phyloP scores from a whole-genome alignment of 2,888 invertebrate genomes.

The Bembecia ichneumoniformis region DNA sequence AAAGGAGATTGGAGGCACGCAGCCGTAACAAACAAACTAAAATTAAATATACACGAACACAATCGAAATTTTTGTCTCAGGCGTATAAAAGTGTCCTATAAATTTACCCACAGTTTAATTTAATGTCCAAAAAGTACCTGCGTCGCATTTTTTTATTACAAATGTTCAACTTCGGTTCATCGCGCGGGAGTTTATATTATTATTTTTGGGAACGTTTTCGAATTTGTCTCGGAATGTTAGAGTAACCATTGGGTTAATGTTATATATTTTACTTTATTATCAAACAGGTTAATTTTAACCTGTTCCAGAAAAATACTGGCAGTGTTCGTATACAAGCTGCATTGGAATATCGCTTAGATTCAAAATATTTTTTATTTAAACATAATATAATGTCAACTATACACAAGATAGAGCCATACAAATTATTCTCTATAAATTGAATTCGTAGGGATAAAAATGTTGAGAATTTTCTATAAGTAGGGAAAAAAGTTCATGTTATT shows the following conservation, averaged over 20 bases:
- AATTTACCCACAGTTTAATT: conserved; percentile 72
- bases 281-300: neutral
- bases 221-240: conserved; percentile 46
- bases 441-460: too few relatives aligned
- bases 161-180: conserved; percentile 62
- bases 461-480: too few relatives aligned
- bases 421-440: too few relatives aligned
- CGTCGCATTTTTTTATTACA: conserved; percentile 59
- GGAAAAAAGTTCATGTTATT: too few relatives aligned
- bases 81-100: conserved; percentile 72
- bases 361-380: too few relatives aligned
- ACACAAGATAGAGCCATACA: too few relatives aligned
- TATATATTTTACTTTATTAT: neutral
- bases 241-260: conserved; percentile 8
- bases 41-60: conserved; percentile 71
- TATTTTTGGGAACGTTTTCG: conserved; percentile 67
- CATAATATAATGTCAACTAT: too few relatives aligned
- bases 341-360: too few relatives aligned
- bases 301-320: too few relatives aligned
- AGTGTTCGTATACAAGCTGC: too few relatives aligned
- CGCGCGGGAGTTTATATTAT: conserved; percentile 60
- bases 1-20: conserved; percentile 60
- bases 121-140: conserved; percentile 72
- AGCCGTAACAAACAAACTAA: conserved; percentile 66
- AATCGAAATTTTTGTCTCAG: conserved; percentile 73